Percentiles rank a stretch among this genome's conserved stretches.
These are phyloP conservation scores for Eubasilissa regina DNA, from an alignment of 1,140 invertebrate genomes.

Conservation along the genomic window DNA sequence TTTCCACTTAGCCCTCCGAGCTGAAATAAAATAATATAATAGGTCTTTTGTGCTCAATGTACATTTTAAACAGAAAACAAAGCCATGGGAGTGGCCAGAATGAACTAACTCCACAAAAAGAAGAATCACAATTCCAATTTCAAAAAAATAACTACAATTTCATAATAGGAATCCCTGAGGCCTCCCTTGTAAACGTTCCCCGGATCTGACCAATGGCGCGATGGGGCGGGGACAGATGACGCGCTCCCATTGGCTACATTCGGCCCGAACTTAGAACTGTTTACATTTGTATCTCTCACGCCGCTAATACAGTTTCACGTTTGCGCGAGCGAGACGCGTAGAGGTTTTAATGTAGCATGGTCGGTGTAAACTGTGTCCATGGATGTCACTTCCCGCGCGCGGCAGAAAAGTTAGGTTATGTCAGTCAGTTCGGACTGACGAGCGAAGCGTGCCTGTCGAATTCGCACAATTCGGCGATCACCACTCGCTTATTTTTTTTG, in stretches of 20 bases:
- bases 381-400: slow-evolving; percentile 24
- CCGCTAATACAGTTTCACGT: slow-evolving; percentile 56
- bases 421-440: slow-evolving; percentile 36
- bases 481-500: background rate
- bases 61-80: slow-evolving; percentile 52
- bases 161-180: slow-evolving; percentile 48
- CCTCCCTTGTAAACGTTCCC: slow-evolving; percentile 16
- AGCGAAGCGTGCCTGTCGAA: slow-evolving; percentile 1
- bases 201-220: slow-evolving; percentile 47
- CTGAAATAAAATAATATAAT: slow-evolving; percentile 26
- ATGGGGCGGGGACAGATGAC: slow-evolving; percentile 43
- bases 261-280: slow-evolving; percentile 47
- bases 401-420: slow-evolving; percentile 43
- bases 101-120: slow-evolving; percentile 41
- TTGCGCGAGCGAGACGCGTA: slow-evolving; percentile 46
- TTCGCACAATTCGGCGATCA: background rate
- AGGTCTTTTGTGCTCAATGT: slow-evolving; percentile 35
- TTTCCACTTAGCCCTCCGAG: background rate
- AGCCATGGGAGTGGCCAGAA: slow-evolving; percentile 36
- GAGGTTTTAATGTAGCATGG: slow-evolving; percentile 34
- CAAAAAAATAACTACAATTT: slow-evolving; percentile 52
- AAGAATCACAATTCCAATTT: slow-evolving; percentile 44
- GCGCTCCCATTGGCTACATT: slow-evolving; percentile 52
- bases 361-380: slow-evolving; percentile 39
- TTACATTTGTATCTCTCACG: slow-evolving; percentile 54